Evolutionary conservation across 2,797 vertebrate species (phyloP), one percentile per base, ranked within the genome.

Genomic region (Coregonus sp.): DNA sequence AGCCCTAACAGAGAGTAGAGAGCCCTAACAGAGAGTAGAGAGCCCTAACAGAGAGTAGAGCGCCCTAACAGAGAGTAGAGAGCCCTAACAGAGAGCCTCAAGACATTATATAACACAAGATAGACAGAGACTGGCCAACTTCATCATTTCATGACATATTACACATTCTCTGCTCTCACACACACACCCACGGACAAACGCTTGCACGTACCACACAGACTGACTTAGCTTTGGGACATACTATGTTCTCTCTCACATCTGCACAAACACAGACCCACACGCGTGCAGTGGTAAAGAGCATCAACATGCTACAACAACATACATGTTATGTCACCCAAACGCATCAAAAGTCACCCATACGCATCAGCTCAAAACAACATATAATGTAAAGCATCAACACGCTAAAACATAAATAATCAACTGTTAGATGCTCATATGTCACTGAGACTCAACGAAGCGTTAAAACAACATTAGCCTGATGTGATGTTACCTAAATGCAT

Each of bases 81-180:
- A 37, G 5, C 37, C 6, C 6, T 40, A 37, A 37, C 37, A 40
- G 37, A 40, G 37, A 7, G 40, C 40, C 40, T 47, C 40, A 47
- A 54, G 11, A 63, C 73, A 25, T 37, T 59, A 50, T 18, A 31
- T 15, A 50, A 65, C 50, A 29, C 25, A 29, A 54, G 51, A 54
- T n/a, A 61, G 16, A 18, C n/a, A n/a, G 16, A 18, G 35, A 50
- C 73, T 29, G 35, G 37, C 20, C 33, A 61, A 20, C 6, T 65
- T 80, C 80, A 83, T 74, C 77, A 29, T 33, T 25, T 12, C 25
- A 67, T 65, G 11, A 75, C 18, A 67, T 59, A 59, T 18, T 59
- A 47, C 80, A 70, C 76, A 37, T 47, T 18, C 31, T 25, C 56
- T 65, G 47, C 70, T 71, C 59, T n/a, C 59, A 78, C 71, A 77